phyloP scores from a whole-genome alignment of 2,113 vertebrate genomes.

The Pagrus major region DNA sequence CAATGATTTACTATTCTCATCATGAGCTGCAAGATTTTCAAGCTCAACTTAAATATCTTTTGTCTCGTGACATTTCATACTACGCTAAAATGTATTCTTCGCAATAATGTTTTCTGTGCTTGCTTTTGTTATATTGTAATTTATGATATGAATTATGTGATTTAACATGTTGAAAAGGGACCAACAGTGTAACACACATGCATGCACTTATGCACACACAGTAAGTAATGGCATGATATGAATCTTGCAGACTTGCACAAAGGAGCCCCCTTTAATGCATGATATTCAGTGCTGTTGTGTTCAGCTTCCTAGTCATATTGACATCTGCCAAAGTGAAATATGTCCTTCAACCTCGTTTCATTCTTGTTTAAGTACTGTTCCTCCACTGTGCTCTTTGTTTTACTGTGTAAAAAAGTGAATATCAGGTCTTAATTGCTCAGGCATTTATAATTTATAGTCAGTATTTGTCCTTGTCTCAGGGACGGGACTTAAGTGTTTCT shows the following conservation, averaged over 20 bases:
- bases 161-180: conserved; percentile 59
- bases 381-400: conserved; percentile 15
- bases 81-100: neutral
- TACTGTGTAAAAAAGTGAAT: conserved; percentile 26
- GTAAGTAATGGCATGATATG: conserved; percentile 28
- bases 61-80: conserved; percentile 18
- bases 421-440: conserved; percentile 61
- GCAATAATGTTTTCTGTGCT: conserved; percentile 26
- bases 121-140: conserved; percentile 50
- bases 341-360: conserved; percentile 29
- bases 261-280: conserved; percentile 29
- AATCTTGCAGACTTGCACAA: conserved; percentile 59
- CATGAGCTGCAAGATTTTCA: conserved; percentile 5
- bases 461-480: conserved; percentile 37
- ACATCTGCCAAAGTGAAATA: conserved; percentile 43
- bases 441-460: conserved; percentile 46
- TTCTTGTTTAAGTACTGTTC: conserved; percentile 15
- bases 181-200: conserved; percentile 49
- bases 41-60: conserved; percentile 17
- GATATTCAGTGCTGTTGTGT: conserved; percentile 42
- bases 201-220: conserved; percentile 34
- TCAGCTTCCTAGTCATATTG: conserved; percentile 32
- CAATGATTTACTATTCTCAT: conserved; percentile 30
- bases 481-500: conserved; percentile 25
- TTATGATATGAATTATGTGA: conserved; percentile 35